Evolutionary conservation across 37 sponge, comb jelly and placozoan species (phyloP).

Genomic region (Theonella swinhoei): DNA sequence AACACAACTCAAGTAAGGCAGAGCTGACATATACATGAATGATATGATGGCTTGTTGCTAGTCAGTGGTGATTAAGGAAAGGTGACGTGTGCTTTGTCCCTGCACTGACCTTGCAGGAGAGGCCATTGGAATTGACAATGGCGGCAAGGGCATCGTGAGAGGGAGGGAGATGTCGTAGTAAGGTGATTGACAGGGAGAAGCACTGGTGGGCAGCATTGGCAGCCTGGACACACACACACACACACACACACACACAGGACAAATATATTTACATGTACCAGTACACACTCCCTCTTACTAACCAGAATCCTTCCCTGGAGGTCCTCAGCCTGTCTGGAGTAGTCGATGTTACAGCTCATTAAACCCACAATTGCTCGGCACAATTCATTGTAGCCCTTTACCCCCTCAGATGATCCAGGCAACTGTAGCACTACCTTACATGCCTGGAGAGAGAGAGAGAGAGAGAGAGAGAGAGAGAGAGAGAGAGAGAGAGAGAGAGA

Average conservation of each 20-base stretch:
- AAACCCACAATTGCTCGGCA: conserved; percentile 30
- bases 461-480: not conserved
- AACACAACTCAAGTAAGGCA: too few relatives aligned
- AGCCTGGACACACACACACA: not conserved
- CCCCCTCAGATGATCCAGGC: conserved; percentile 1
- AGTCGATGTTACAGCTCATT: conserved; percentile 43
- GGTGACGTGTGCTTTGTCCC: too few relatives aligned
- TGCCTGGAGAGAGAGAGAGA: not conserved
- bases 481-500: conserved; percentile 1
- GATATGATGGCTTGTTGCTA: too few relatives aligned
- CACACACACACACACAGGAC: not conserved
- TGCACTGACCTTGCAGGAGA: conserved; percentile 59
- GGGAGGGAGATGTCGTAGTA: conserved; percentile 70
- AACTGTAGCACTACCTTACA: not conserved
- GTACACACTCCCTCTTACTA: conserved; percentile 1
- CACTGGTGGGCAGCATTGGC: conserved; percentile 66
- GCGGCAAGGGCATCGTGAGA: conserved; percentile 28
- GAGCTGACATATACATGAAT: too few relatives aligned
- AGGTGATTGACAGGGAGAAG: conserved; percentile 26
- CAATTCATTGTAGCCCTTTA: conserved; percentile 14
- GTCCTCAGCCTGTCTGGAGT: not conserved
- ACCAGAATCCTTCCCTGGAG: conserved; percentile 30
- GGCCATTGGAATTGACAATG: conserved; percentile 27
- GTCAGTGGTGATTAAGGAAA: too few relatives aligned
- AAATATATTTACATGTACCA: not conserved